Evolutionary conservation across 2,888 invertebrate species (phyloP).

Genomic region (Siphlonurus alternatus): DNA sequence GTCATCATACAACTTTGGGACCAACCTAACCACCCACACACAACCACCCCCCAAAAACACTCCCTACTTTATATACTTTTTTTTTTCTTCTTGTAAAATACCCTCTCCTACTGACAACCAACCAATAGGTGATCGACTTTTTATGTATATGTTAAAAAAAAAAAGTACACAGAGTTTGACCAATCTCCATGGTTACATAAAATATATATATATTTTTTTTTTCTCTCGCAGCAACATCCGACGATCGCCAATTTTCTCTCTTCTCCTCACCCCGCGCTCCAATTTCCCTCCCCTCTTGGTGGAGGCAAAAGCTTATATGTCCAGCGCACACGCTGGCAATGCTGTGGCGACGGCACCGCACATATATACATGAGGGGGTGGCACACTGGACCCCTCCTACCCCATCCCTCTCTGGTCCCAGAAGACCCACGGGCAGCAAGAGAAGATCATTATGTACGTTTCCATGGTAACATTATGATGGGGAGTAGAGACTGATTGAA

Average conservation of each 20-base stretch:
- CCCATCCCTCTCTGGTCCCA: conserved; percentile 3
- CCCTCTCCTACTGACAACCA: neutral
- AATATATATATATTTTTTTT: too few relatives aligned
- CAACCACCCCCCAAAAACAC: neutral
- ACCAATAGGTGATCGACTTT: neutral
- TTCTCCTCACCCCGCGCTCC: neutral
- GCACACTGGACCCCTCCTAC: neutral
- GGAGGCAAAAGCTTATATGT: neutral
- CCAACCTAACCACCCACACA: neutral
- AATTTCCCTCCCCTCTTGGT: neutral
- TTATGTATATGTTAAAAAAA: neutral
- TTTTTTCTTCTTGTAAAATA: neutral
- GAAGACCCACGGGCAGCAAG: conserved; percentile 7
- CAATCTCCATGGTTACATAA: neutral
- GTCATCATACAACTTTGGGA: neutral
- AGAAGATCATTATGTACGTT: conserved; percentile 11
- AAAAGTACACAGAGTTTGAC: neutral
- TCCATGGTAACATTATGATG: conserved; percentile 8
- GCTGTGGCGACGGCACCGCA: too few relatives aligned
- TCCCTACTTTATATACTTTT: neutral
- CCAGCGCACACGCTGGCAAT: neutral
- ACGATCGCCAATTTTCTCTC: neutral
- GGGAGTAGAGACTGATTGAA: conserved; percentile 1
- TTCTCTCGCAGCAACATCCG: neutral
- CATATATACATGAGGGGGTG: neutral